Evolutionary conservation across 2,888 invertebrate genomes (phyloP), one percentile per base, ranked within the genome.

Genomic region (Malthinus flaveolus): DNA sequence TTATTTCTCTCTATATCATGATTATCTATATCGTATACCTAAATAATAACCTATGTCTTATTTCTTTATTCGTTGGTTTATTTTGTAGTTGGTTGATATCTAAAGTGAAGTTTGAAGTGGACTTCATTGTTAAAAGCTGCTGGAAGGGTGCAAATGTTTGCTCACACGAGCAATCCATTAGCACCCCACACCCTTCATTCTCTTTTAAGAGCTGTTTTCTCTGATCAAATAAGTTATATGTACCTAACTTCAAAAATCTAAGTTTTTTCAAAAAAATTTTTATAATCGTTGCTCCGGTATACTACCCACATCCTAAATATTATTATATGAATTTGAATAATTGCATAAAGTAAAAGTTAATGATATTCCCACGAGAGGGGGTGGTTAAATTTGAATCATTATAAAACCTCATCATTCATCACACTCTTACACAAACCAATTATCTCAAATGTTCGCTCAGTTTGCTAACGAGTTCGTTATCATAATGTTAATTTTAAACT

Each of bases 341-440:
- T 56, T 51, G 33, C 15, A 44, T 39, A 32, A 49, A 56, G 50
- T 49, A 49, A 56, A 23, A 45, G 46, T 46, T 32, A 49, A 23
- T 36, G 32, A 6, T 49, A 58, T 55, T 69, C 69, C 68, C 69
- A 35, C 13, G 68, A 64, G 68, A 65, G 63, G 69, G 68, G 68
- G 68, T 67, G 69, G 65, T 61, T 66, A 59, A 34, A 35, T 52
- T 35, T 57, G 57, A 59, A 63, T 64, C 63, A 65, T 66, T 66
- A 66, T 58, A 44, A 55, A 64, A 61, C 63, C 63, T 67, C 64
- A 62, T 65, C 63, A 67, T 65, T 64, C 66, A 66, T 67, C 65
- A 66, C 62, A 51, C 55, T 61, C 59, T 59, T 56, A 61, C 44
- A 48, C 58, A 49, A 64, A 56, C 56, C 62, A 65, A 65, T 65